These are phyloP conservation scores for Netelia fuscicornis DNA, from an alignment of 2,888 invertebrate genomes.

Conservation along the genomic window DNA sequence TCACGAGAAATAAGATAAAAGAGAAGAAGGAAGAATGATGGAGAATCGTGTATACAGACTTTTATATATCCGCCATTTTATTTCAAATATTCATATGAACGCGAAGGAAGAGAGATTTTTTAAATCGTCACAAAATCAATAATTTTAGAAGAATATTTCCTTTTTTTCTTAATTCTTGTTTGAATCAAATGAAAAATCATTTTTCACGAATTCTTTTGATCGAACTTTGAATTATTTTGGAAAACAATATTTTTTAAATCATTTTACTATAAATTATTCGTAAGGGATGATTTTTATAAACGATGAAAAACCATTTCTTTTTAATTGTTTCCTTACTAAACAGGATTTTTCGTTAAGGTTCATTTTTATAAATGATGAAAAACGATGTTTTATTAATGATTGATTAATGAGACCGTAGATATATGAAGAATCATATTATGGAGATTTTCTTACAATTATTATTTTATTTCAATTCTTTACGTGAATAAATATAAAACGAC, in stretches of 20 bases:
- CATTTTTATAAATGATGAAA: too few relatives aligned
- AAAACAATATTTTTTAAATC: neutral
- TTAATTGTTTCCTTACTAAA: neutral
- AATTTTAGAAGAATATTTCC: neutral
- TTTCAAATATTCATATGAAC: neutral
- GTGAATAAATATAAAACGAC: too few relatives aligned
- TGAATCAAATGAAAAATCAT: neutral
- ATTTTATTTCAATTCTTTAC: too few relatives aligned
- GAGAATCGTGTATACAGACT: neutral
- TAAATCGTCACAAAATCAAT: neutral
- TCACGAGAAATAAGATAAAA: constrained; percentile 71
- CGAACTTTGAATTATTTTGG: neutral
- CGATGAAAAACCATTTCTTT: neutral
- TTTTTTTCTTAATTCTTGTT: neutral
- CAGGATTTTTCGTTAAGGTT: too few relatives aligned
- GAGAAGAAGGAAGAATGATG: neutral
- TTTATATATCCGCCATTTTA: neutral
- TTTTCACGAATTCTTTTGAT: neutral
- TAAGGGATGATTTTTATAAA: too few relatives aligned
- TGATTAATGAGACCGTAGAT: too few relatives aligned
- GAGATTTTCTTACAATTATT: too few relatives aligned
- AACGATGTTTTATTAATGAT: too few relatives aligned
- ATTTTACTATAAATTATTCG: too few relatives aligned
- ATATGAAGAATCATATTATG: too few relatives aligned
- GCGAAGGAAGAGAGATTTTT: neutral